Base-by-base conservation (phyloP, 2,797 vertebrate genomes). In the Denticeps clupeoides region DNA sequence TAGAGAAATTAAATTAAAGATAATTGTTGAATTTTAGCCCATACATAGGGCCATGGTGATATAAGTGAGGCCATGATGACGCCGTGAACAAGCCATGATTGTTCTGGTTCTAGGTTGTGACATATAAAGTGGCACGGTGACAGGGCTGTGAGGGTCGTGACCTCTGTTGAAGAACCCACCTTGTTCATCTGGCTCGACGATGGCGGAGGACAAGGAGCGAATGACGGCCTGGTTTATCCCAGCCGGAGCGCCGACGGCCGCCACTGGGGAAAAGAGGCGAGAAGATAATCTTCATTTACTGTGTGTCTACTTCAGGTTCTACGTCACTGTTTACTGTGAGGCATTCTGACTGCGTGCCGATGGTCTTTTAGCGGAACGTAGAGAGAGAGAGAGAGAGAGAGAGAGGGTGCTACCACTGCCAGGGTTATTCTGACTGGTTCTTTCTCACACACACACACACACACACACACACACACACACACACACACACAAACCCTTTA, bases 111-210 rank as follows among this genome's bases (percentile, higher is more conserved):
- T n/a, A n/a, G n/a, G n/a, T n/a, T n/a, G n/a, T n/a, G n/a, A n/a
- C n/a, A n/a, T n/a, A n/a, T n/a, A n/a, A n/a, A n/a, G n/a, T n/a
- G n/a, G n/a, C n/a, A n/a, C n/a, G n/a, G n/a, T n/a, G n/a, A n/a
- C n/a, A n/a, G n/a, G n/a, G n/a, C n/a, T n/a, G n/a, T n/a, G n/a
- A n/a, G n/a, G n/a, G n/a, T n/a, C n/a, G n/a, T n/a, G n/a, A n/a
- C 11, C 15, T 18, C 25, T n/a, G 12, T 23, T 16, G 23, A 15
- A 31, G n/a, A 40, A 37, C 49, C 40, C 61, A 74, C 77, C 77
- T 74, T 79, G 77, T 62, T 79, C 77, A 55, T 70, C 65, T 25
- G 65, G 65, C 44, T 55, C 62, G 45, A 75, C 73, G 9, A 77
- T 64, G 15, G 62, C 59, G 18, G 74, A 79, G 31, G 70, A 71